phyloP scores from a whole-genome alignment of 2,888 invertebrate genomes.

The Limenitis camilla region DNA sequence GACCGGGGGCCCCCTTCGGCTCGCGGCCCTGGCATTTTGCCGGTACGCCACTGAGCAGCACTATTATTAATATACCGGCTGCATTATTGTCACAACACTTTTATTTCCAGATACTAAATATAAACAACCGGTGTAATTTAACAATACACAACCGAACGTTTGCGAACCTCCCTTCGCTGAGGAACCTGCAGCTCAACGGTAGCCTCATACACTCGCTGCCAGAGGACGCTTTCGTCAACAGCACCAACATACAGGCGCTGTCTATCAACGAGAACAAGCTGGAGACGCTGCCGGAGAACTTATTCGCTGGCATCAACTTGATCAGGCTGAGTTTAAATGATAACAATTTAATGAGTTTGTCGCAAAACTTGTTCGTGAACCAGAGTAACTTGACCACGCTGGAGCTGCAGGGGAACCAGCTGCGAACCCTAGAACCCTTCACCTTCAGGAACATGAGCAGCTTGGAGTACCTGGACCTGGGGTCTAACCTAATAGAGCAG shows the following conservation, averaged over 20 bases:
- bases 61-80: neutral
- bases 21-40: no score
- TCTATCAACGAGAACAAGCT: constrained; percentile 30
- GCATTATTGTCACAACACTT: neutral
- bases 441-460: neutral
- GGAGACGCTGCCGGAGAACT: constrained; percentile 12
- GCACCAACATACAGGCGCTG: constrained; percentile 21
- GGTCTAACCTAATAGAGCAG: constrained; percentile 1
- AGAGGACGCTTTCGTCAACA: constrained; percentile 25
- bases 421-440: neutral
- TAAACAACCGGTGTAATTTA: constrained; percentile 14
- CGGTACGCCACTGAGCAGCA: no score
- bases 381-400: neutral
- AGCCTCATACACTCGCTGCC: constrained; percentile 25
- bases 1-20: no score
- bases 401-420: constrained; percentile 2
- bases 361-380: neutral
- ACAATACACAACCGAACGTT: constrained; percentile 22
- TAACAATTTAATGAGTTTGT: constrained; percentile 11
- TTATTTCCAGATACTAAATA: constrained; percentile 16
- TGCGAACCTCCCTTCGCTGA: constrained; percentile 25
- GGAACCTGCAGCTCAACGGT: constrained; percentile 24
- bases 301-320: constrained; percentile 28
- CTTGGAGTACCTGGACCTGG: neutral
- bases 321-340: constrained; percentile 19